Conservation (phyloP, 1,140 invertebrate species). For the Tetranychus urticae region DNA sequence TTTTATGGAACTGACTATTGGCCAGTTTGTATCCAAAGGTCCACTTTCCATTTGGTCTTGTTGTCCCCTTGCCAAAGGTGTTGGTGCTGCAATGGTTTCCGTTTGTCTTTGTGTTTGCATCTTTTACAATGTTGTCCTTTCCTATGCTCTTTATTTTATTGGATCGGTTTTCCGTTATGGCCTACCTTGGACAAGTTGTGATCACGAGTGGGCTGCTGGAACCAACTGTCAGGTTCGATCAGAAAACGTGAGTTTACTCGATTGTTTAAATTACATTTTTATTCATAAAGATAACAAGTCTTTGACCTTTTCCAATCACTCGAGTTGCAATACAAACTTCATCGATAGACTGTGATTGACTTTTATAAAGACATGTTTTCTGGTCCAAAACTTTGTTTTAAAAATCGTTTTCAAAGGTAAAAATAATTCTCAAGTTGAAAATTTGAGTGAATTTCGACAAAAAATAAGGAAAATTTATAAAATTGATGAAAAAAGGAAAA, state of each 20-base stretch:
- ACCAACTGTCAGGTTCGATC: slow-evolving; percentile 19
- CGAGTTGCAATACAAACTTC: too few relatives aligned
- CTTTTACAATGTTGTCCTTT: slow-evolving; percentile 39
- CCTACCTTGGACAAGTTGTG: slow-evolving; percentile 24
- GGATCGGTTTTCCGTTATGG: slow-evolving; percentile 26
- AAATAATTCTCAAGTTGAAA: too few relatives aligned
- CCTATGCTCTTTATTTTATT: slow-evolving; percentile 47
- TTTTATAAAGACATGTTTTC: too few relatives aligned
- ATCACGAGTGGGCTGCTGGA: slow-evolving; percentile 30
- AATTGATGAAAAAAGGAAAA: too few relatives aligned
- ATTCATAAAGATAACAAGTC: too few relatives aligned
- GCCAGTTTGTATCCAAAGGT: slow-evolving; percentile 48
- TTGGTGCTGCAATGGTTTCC: slow-evolving; percentile 17
- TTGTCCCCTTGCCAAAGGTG: slow-evolving; percentile 47
- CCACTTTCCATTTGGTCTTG: slow-evolving; percentile 50
- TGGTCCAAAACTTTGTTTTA: too few relatives aligned
- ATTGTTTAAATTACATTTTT: too few relatives aligned
- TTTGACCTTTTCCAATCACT: too few relatives aligned
- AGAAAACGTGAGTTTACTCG: slow-evolving; percentile 4
- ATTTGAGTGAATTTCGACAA: too few relatives aligned
- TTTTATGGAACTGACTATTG: slow-evolving; percentile 46
- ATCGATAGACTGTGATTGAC: too few relatives aligned
- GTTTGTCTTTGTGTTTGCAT: slow-evolving; percentile 31
- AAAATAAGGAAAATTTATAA: too few relatives aligned
- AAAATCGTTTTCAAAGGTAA: too few relatives aligned